These are phyloP conservation scores for Synergus laeviventris DNA, from an alignment of 2,888 invertebrate genomes.

Conservation along the genomic window DNA sequence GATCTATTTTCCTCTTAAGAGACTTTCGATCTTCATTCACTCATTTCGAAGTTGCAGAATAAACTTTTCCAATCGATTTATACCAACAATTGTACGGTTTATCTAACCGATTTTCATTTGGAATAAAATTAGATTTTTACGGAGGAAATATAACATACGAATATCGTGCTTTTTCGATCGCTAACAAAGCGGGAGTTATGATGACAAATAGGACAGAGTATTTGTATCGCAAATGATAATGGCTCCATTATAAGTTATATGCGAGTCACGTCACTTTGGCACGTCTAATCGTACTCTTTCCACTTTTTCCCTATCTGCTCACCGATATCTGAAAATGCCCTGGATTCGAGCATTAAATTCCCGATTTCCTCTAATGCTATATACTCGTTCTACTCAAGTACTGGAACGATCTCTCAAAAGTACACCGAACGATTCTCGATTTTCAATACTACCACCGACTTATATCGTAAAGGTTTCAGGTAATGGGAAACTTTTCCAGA, in stretches of 20 bases:
- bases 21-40: not conserved
- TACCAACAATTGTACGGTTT: not conserved
- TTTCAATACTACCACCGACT: conserved; percentile 33
- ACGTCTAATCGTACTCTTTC: conserved; percentile 16
- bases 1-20: not conserved
- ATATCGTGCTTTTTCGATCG: not conserved
- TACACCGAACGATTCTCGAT: conserved; percentile 36
- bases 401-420: conserved; percentile 28
- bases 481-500: conserved; percentile 35
- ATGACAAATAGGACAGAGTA: conserved; percentile 7
- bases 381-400: conserved; percentile 15
- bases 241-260: conserved; percentile 17
- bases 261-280: conserved; percentile 7
- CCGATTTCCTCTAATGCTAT: conserved; percentile 45
- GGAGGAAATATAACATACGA: not conserved
- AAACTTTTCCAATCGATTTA: not conserved
- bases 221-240: conserved; percentile 22
- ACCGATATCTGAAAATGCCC: conserved; percentile 46
- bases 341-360: conserved; percentile 50
- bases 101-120: not conserved
- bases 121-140: no score
- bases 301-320: conserved; percentile 27
- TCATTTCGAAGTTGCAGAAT: not conserved
- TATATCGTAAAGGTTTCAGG: conserved; percentile 32
- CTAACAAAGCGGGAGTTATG: conserved; percentile 7